Evolutionary conservation across 2,888 invertebrate genomes (phyloP), one percentile per base, ranked within the genome.

Genomic region (Pinctada fucata): DNA sequence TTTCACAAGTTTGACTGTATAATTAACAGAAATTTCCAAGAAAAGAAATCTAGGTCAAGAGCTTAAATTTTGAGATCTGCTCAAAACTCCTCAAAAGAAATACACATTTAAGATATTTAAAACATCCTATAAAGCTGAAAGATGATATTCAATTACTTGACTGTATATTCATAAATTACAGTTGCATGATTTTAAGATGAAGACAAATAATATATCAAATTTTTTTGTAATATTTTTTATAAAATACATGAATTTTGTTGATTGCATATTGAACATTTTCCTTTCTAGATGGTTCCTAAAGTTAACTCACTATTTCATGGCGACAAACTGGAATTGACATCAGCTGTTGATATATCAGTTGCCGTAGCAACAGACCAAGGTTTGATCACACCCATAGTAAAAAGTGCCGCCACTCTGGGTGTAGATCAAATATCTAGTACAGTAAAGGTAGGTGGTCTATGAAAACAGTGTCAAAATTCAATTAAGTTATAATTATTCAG

Each of bases 321-420:
- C n/a, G 90, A 90, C 8, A 84, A 79, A 0, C 78, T 83, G 3
- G 82, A 80, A 67, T 45, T 84, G 4, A 73, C 84, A 52, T 48
- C 79, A 16, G 80, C 84, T 65, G 99, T 98, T 5, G 99, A 99
- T 92, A 96, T 99, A 2, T 97, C 97, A 86, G 97, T 99, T 76
- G 99, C 99, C 2, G 99, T 99, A 10, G 97, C 97, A 83, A 99
- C 99, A 0, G 97, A 97, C 2, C 95, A 95, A 81, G 99, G 99
- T 0, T 94, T 99, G 5, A 98, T 99, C 82, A 99, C 99, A 0
- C 99, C 99, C 1, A 99, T 99, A 85, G 95, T 99, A 10, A 96
- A 96, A 92, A 95, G 95, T 91, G 98, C 97, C 0, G 97, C 98
- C 89, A 95, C 95, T 2, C 93, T 94, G 83, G 93, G 93, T 49